A percentile compares a stretch with the other conserved stretches of the same genome.
These are phyloP conservation scores for Triplophysa tibetana DNA, from an alignment of 2,113 vertebrate species.

Conservation along the genomic window DNA sequence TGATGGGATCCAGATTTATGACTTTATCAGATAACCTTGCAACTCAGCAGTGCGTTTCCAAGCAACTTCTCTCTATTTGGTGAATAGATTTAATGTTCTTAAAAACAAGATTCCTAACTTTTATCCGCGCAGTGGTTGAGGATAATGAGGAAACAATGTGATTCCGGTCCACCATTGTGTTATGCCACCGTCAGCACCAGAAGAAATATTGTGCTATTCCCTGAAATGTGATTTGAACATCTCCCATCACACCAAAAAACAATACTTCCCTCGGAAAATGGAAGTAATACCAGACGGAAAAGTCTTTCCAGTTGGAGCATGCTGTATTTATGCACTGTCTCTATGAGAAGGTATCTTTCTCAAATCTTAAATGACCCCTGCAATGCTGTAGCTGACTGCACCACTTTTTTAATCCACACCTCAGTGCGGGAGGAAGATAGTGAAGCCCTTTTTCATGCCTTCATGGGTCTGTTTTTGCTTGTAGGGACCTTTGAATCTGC, in stretches of 20 bases:
- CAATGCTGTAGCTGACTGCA: conserved; percentile 42
- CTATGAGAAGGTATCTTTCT: conserved; percentile 28
- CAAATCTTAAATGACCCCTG: conserved; percentile 45
- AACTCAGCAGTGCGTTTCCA: neutral
- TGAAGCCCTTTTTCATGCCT: conserved; percentile 16
- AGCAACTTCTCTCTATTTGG: neutral
- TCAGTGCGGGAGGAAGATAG: neutral
- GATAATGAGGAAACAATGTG: conserved; percentile 48
- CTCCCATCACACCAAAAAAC: conserved; percentile 26
- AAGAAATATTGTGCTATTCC: conserved; percentile 34
- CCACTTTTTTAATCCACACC: conserved; percentile 11
- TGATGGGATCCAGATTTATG: neutral
- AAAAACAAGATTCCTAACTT: conserved; percentile 24
- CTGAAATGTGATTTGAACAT: conserved; percentile 38
- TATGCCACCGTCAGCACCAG: conserved; percentile 44
- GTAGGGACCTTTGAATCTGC: conserved; percentile 19
- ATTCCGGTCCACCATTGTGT: conserved; percentile 35
- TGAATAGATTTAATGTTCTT: conserved; percentile 29
- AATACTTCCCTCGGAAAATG: conserved; percentile 31
- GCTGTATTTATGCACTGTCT: conserved; percentile 23
- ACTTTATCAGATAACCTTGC: neutral
- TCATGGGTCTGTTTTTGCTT: conserved; percentile 21
- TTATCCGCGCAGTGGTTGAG: conserved; percentile 6
- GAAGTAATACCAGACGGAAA: conserved; percentile 4
- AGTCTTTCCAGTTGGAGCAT: neutral